Evolutionary conservation across 1,140 invertebrate genomes (phyloP).

Genomic region (Odontomachus brunneus): DNA sequence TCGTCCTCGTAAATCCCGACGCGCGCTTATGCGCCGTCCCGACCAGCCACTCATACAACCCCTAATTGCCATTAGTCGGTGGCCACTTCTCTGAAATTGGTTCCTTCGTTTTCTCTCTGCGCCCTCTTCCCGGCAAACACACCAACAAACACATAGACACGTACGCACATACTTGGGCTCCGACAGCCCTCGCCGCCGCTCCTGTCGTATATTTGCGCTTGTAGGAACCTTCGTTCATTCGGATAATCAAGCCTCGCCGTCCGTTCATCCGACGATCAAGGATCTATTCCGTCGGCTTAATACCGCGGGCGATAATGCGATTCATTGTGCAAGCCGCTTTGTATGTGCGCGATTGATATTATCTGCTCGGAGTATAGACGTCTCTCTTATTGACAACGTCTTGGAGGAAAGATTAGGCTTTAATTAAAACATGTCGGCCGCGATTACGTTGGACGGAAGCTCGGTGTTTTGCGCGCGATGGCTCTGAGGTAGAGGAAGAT

Average conservation of each 20-base stretch:
- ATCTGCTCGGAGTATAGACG: background rate
- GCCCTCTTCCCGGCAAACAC: constrained; percentile 26
- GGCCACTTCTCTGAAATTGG: constrained; percentile 74
- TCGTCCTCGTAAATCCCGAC: constrained; percentile 69
- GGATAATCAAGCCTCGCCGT: constrained; percentile 30
- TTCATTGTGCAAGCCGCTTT: background rate
- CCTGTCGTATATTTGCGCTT: constrained; percentile 32
- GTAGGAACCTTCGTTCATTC: constrained; percentile 42
- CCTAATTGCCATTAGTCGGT: constrained; percentile 74
- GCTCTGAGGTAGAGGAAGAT: constrained; percentile 8
- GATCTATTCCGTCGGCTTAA: constrained; percentile 21
- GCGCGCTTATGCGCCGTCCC: constrained; percentile 67
- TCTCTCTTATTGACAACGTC: background rate
- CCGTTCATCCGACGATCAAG: background rate
- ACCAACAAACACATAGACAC: background rate
- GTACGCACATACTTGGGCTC: background rate
- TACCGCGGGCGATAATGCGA: background rate
- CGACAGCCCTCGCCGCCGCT: background rate
- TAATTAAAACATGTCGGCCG: constrained; percentile 36
- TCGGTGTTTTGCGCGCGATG: constrained; percentile 52
- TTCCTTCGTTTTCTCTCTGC: constrained; percentile 65
- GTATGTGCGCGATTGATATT: background rate
- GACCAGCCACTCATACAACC: constrained; percentile 70
- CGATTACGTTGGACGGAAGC: constrained; percentile 28
- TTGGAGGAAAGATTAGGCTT: constrained; percentile 24